Percentiles rank a stretch among this genome's conserved stretches.
Conservation (phyloP, 2,888 invertebrate genomes). For the Homarus gammarus region DNA sequence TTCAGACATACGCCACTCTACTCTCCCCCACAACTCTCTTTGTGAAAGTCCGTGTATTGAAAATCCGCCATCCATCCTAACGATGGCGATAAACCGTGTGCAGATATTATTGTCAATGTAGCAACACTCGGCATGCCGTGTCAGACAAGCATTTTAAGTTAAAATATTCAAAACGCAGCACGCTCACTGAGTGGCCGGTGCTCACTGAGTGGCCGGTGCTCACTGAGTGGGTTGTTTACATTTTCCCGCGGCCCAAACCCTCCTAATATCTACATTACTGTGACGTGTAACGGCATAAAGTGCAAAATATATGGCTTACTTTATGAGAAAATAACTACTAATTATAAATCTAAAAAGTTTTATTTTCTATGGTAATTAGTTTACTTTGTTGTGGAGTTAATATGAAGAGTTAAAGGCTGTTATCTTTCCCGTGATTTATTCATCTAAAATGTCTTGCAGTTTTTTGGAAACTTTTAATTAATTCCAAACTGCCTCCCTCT, state of each 20-base stretch:
- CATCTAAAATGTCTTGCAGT: not conserved
- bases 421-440: not conserved
- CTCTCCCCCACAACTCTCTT: not conserved
- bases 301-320: conserved; percentile 14
- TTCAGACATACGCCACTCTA: not conserved
- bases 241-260: conserved; percentile 7
- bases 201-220: conserved; percentile 38
- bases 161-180: conserved; percentile 51
- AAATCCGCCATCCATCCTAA: conserved; percentile 15
- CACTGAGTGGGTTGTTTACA: conserved; percentile 52
- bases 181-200: conserved; percentile 36
- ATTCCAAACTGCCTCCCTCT: not conserved
- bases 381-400: not conserved
- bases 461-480: conserved; percentile 13
- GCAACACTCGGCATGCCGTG: conserved; percentile 35
- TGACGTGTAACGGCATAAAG: not conserved
- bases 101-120: conserved; percentile 7
- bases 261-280: conserved; percentile 40
- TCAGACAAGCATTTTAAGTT: conserved; percentile 56
- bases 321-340: not conserved
- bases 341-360: not conserved
- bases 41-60: not conserved
- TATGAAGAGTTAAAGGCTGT: not conserved
- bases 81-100: conserved; percentile 21
- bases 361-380: not conserved